phyloP scores from a whole-genome alignment of 2,888 invertebrate species.

The Bruchidius siliquastri region DNA sequence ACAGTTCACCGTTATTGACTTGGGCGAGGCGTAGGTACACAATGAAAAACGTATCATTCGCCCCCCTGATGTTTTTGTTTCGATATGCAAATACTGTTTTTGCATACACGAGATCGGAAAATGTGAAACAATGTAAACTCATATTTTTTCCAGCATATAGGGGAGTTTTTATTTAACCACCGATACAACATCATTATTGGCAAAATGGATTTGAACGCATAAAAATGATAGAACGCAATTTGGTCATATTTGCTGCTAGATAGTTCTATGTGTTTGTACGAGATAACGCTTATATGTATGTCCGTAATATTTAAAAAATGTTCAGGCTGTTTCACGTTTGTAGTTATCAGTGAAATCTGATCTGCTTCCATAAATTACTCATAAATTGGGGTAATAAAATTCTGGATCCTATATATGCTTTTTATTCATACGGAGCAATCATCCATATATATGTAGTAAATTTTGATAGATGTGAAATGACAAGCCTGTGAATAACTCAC shows the following conservation, averaged over 20 bases:
- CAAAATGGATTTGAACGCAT: not conserved
- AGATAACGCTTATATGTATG: not conserved
- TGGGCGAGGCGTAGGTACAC: not conserved
- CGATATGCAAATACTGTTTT: not conserved
- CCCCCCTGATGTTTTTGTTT: not conserved
- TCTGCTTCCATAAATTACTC: not conserved
- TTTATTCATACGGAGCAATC: not conserved
- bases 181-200: not conserved
- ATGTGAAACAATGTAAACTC: not conserved
- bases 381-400: not conserved
- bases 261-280: not conserved
- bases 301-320: not conserved
- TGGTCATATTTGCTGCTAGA: not conserved
- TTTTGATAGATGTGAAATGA: too few species aligned
- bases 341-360: not conserved
- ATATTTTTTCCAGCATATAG: not conserved
- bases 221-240: not conserved
- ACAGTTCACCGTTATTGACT: not conserved
- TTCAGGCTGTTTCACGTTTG: not conserved
- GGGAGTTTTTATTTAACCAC: not conserved
- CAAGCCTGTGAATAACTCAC: too few species aligned
- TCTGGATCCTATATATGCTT: not conserved
- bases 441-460: not conserved
- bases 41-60: not conserved
- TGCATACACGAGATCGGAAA: not conserved